A percentile compares a stretch with the other conserved stretches of the same genome.
phyloP scores from a whole-genome alignment of 2,797 vertebrate species.

The Lindbergichthys nudifrons region DNA sequence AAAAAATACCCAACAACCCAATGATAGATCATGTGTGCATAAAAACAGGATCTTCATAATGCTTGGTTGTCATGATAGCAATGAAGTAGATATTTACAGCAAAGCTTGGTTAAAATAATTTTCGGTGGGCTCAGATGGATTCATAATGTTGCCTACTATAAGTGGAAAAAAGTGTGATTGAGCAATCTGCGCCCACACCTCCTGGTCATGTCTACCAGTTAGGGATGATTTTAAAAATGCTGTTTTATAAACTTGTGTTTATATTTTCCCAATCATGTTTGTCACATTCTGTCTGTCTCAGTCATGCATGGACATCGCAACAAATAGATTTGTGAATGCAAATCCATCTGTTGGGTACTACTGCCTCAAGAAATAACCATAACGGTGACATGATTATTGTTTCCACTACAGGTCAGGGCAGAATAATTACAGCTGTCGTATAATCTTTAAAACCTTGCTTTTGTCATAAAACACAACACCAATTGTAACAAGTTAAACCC shows the following conservation, averaged over 20 bases:
- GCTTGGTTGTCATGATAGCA: constrained; percentile 33
- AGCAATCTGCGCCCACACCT: constrained; percentile 31
- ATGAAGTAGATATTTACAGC: constrained; percentile 39
- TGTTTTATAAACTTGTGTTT: neutral
- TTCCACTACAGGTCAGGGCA: neutral
- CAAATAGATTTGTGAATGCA: constrained; percentile 13
- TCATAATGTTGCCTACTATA: constrained; percentile 4
- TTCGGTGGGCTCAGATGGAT: constrained; percentile 40
- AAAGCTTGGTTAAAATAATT: constrained; percentile 47
- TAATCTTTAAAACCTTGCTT: no score
- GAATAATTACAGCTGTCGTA: no score
- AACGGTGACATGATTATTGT: constrained; percentile 14
- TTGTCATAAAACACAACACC: no score
- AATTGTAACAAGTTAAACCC: neutral
- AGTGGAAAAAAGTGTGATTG: constrained; percentile 38
- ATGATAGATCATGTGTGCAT: constrained; percentile 32
- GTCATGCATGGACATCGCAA: neutral
- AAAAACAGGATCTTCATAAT: constrained; percentile 41
- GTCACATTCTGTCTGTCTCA: neutral
- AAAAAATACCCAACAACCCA: constrained; percentile 26
- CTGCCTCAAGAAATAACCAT: neutral
- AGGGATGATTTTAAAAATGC: constrained; percentile 13
- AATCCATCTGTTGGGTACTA: neutral
- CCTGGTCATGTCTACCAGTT: constrained; percentile 20
- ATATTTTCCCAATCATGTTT: constrained; percentile 9